phyloP scores from a whole-genome alignment of 2,888 invertebrate genomes.

The Periphyllus acericola region DNA sequence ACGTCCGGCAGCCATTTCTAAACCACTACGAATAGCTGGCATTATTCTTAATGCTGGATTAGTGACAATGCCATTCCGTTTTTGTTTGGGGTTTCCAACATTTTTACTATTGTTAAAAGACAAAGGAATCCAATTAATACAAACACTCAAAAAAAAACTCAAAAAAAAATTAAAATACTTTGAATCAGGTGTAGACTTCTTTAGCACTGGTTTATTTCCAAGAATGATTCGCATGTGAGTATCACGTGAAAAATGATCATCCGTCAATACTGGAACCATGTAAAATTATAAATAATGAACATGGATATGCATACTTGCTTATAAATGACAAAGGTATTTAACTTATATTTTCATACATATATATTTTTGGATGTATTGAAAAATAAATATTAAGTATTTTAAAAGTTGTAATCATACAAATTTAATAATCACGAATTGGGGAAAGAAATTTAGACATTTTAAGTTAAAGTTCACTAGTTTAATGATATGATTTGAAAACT shows the following conservation, averaged over 20 bases:
- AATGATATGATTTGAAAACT: no score
- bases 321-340: no score
- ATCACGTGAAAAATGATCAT: conserved; percentile 88
- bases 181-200: conserved; percentile 43
- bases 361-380: no score
- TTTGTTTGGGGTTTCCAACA: conserved; percentile 72
- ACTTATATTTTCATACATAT: no score
- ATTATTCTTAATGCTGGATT: conserved; percentile 87
- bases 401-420: no score
- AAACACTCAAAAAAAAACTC: no score
- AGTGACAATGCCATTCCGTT: conserved; percentile 86
- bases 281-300: background rate
- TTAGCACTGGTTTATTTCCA: conserved; percentile 69
- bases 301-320: background rate
- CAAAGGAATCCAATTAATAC: background rate
- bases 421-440: no score
- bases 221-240: conserved; percentile 91
- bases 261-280: conserved; percentile 68
- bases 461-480: no score
- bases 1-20: conserved; percentile 72
- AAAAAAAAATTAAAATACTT: conserved; percentile 1
- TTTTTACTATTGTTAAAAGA: conserved; percentile 45
- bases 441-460: no score
- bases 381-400: no score
- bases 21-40: conserved; percentile 78